Base-by-base conservation (phyloP, 2,888 invertebrate species). In the Belgica antarctica region DNA sequence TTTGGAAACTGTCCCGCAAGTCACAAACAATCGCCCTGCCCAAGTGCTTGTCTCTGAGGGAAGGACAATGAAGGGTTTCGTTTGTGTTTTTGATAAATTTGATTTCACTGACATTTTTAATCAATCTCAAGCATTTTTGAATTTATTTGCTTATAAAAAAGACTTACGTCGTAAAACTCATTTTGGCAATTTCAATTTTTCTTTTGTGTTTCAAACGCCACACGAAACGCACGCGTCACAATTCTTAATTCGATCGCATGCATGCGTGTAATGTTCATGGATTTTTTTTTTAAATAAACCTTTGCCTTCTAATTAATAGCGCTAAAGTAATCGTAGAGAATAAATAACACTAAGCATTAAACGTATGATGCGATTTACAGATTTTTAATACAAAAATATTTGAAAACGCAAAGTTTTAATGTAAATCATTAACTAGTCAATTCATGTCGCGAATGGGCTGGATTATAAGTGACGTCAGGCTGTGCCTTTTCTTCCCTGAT, bases 281-380 rank as follows among this genome's bases (percentile, higher is more conserved):
- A 22, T 52, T 22, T 52, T 52, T 22, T 17, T 22, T 19, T 52
- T 52, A 19, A 52, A 17, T 52, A 22, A 12, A 5, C 7, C 34
- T 31, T 52, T 19, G 41, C 15, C 17, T 22, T 52, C 22, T 19
- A n/a, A 22, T 19, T 52, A 22, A 52, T 52, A 22, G 22, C 17
- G 52, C 17, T 52, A 52, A 52, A 8, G 22, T 52, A 52, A 52
- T 52, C 8, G 17, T 52, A 19, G 17, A 52, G 52, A 52, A 52
- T 52, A 52, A 52, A 52, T 52, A 52, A 52, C 52, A 17, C 52
- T 52, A 52, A 46, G 46, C 46, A 46, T 46, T 46, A 46, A 46
- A 46, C 46, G 46, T 15, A 46, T 46, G 8, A 46, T 52, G 52
- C 52, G 22, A 52, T 52, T 22, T 52, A 52, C 52, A 52, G 4